These are phyloP conservation scores for Hippocampus abdominalis DNA, from an alignment of 2,113 vertebrate genomes.

Conservation along the genomic window DNA sequence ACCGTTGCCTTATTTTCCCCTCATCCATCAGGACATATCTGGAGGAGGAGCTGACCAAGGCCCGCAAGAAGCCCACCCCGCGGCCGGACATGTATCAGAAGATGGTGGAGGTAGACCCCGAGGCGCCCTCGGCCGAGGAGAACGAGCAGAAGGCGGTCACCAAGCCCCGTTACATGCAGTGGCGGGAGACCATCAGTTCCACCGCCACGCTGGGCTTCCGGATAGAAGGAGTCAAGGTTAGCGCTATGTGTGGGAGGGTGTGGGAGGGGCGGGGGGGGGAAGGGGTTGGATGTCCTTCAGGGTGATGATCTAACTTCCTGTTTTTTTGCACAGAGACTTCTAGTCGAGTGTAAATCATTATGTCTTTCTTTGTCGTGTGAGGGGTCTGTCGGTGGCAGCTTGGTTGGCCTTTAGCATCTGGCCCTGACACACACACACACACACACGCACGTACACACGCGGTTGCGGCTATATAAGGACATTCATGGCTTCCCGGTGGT, in stretches of 20 bases:
- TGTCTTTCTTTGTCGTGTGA: constrained; percentile 55
- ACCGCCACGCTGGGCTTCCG: constrained; percentile 91
- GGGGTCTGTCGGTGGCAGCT: constrained; percentile 71
- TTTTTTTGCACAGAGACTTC: constrained; percentile 53
- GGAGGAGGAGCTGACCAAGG: constrained; percentile 94
- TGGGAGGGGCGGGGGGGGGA: neutral
- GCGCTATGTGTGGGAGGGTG: constrained; percentile 9
- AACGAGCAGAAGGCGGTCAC: constrained; percentile 82
- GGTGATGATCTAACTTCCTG: constrained; percentile 55
- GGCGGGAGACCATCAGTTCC: constrained; percentile 97
- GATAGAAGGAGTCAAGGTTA: constrained; percentile 97
- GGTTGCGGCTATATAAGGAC: constrained; percentile 62
- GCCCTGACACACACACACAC: constrained; percentile 52
- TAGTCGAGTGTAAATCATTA: constrained; percentile 33
- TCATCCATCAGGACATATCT: constrained; percentile 81
- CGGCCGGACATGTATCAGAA: constrained; percentile 97
- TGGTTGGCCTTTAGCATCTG: constrained; percentile 62
- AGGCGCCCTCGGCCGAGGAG: constrained; percentile 84
- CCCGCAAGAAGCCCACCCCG: constrained; percentile 90
- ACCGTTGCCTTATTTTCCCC: neutral
- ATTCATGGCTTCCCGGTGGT: constrained; percentile 49
- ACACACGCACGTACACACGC: constrained; percentile 7
- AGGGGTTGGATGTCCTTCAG: constrained; percentile 28
- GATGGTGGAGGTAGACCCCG: constrained; percentile 92
- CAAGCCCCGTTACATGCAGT: constrained; percentile 98